phyloP scores from a whole-genome alignment of 1,140 invertebrate species.

The Heliothis subflexa region DNA sequence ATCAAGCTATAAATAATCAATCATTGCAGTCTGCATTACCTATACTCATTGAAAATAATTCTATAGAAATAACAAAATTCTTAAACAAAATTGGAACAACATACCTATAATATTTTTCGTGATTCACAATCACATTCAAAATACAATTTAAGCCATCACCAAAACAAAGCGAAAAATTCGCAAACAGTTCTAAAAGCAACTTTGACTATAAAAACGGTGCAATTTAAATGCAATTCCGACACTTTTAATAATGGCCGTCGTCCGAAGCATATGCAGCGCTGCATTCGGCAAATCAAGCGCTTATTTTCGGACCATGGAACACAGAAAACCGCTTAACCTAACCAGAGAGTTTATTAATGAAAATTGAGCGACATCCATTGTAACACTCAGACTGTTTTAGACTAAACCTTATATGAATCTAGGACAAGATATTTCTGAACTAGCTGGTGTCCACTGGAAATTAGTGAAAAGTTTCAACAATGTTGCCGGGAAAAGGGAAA shows the following conservation, averaged over 20 bases:
- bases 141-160: background rate
- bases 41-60: too few relatives aligned
- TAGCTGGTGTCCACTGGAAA: conserved; percentile 37
- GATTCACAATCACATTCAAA: background rate
- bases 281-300: conserved; percentile 54
- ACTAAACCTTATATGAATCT: conserved; percentile 71
- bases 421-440: conserved; percentile 80
- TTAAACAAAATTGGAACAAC: too few relatives aligned
- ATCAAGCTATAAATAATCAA: too few relatives aligned
- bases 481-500: conserved; percentile 40
- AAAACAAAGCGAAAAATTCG: background rate
- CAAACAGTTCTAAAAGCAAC: background rate
- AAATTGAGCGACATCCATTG: conserved; percentile 82
- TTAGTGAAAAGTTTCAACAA: conserved; percentile 33
- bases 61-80: too few relatives aligned
- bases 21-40: too few relatives aligned
- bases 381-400: conserved; percentile 70
- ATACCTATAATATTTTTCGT: background rate
- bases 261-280: conserved; percentile 59
- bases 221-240: conserved; percentile 11
- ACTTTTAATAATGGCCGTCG: conserved; percentile 53
- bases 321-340: conserved; percentile 81
- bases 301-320: conserved; percentile 75
- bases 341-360: conserved; percentile 82
- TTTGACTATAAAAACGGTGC: background rate